Percentiles rank a stretch among this genome's conserved stretches.
Conservation (phyloP, 2,888 invertebrate species). For the Pristionchus japonicus region DNA sequence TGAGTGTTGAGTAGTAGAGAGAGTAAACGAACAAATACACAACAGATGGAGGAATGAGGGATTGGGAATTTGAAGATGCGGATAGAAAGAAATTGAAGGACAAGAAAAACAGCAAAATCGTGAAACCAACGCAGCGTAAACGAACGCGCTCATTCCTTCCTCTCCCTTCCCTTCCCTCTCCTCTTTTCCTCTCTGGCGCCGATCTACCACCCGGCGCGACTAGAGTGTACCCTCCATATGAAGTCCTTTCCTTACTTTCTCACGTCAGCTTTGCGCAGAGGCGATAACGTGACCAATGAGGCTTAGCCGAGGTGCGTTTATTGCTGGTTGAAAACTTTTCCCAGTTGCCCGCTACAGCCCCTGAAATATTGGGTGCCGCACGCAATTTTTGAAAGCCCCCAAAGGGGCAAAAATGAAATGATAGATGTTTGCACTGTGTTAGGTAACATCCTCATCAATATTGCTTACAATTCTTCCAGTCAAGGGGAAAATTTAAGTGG, state of each 20-base stretch:
- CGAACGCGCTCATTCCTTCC: no score
- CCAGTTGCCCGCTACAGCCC: slow-evolving; percentile 66
- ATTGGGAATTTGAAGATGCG: no score
- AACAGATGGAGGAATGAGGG: not conserved
- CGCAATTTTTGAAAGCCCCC: slow-evolving; percentile 70
- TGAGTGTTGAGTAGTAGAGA: not conserved
- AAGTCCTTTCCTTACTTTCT: not conserved
- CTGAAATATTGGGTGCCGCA: slow-evolving; percentile 68
- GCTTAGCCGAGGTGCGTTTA: slow-evolving; percentile 71
- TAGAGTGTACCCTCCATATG: not conserved
- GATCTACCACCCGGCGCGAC: no score
- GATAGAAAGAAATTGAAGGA: no score
- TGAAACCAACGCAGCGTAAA: not conserved
- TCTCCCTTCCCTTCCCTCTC: no score
- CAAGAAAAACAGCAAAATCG: not conserved
- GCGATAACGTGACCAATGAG: slow-evolving; percentile 71
- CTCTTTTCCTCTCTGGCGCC: not conserved
- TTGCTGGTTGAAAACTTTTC: slow-evolving; percentile 72
- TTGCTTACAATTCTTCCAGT: no score
- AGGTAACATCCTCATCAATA: no score
- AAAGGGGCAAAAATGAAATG: slow-evolving; percentile 41
- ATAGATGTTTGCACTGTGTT: no score
- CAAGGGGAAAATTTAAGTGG: no score
- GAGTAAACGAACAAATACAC: not conserved
- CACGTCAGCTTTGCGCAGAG: slow-evolving; percentile 61